Evolutionary conservation across 2,797 vertebrate genomes (phyloP).

Genomic region (Avahi laniger): DNA sequence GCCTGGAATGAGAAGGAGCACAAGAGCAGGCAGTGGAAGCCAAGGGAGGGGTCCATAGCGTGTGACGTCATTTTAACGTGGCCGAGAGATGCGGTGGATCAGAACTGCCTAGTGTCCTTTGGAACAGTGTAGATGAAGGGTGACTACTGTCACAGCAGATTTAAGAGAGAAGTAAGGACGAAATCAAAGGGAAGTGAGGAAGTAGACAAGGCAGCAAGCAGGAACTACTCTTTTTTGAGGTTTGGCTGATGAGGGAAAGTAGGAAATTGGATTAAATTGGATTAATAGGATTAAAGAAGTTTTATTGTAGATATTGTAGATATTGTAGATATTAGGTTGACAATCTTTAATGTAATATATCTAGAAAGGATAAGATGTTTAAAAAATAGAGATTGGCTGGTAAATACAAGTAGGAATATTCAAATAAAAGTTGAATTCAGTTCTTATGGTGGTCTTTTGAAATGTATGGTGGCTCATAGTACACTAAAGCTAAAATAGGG

Average conservation of each 20-base stretch:
- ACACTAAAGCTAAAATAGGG: not conserved
- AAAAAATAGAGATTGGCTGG: not conserved
- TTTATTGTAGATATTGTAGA: not conserved
- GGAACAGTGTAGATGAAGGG: not conserved
- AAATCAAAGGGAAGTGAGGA: not conserved
- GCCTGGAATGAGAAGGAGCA: not conserved
- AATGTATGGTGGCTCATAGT: not conserved
- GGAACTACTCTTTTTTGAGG: not conserved
- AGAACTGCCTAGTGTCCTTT: not conserved
- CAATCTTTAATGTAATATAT: not conserved
- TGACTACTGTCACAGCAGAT: not conserved
- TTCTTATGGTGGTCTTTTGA: not conserved
- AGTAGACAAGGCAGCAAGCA: not conserved
- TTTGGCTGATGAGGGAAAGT: not conserved
- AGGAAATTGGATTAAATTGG: not conserved
- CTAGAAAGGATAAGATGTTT: not conserved
- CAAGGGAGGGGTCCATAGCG: not conserved
- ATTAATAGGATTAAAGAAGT: not conserved
- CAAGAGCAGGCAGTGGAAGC: not conserved
- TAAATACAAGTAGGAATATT: constrained; percentile 18
- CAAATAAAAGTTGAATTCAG: not conserved
- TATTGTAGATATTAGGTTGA: not conserved
- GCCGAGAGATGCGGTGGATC: not conserved
- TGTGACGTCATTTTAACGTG: not conserved
- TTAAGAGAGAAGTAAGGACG: not conserved